Conservation (phyloP, 2,888 invertebrate genomes). For the Hyposoter dolosus region DNA sequence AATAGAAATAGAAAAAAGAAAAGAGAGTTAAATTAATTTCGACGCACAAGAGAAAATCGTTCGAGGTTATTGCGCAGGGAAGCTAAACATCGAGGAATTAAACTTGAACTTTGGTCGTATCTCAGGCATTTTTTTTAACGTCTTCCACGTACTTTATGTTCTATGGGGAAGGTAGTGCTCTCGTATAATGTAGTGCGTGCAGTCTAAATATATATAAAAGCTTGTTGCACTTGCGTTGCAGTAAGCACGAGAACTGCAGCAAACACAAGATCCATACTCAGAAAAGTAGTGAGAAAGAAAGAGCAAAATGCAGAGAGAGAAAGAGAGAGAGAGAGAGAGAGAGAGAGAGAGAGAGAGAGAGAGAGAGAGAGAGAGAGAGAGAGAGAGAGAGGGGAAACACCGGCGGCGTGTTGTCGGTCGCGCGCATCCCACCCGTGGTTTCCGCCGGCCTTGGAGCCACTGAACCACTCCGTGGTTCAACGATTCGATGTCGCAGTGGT, state of each 20-base stretch:
- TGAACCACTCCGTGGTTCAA: constrained; percentile 85
- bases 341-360: constrained; percentile 42
- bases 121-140: neutral
- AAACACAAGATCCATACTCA: constrained; percentile 35
- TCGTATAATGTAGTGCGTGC: constrained; percentile 10
- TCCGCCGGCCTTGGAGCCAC: constrained; percentile 85
- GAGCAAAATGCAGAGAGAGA: constrained; percentile 36
- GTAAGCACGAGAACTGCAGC: constrained; percentile 34
- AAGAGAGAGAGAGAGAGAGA: constrained; percentile 44
- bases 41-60: neutral
- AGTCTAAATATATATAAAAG: constrained; percentile 41
- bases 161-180: neutral
- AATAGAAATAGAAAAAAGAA: neutral
- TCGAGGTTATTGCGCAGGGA: neutral
- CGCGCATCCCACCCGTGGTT: constrained; percentile 83
- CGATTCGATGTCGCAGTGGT: constrained; percentile 83
- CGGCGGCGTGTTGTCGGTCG: constrained; percentile 71
- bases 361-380: constrained; percentile 41
- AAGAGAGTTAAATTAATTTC: neutral
- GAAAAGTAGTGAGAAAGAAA: constrained; percentile 46
- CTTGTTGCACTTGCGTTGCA: constrained; percentile 61
- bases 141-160: constrained; percentile 2
- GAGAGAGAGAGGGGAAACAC: constrained; percentile 37
- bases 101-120: neutral
- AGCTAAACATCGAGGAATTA: neutral